Evolutionary conservation across 2,797 vertebrate species (phyloP).

Genomic region (Enteromius paludinosus): DNA sequence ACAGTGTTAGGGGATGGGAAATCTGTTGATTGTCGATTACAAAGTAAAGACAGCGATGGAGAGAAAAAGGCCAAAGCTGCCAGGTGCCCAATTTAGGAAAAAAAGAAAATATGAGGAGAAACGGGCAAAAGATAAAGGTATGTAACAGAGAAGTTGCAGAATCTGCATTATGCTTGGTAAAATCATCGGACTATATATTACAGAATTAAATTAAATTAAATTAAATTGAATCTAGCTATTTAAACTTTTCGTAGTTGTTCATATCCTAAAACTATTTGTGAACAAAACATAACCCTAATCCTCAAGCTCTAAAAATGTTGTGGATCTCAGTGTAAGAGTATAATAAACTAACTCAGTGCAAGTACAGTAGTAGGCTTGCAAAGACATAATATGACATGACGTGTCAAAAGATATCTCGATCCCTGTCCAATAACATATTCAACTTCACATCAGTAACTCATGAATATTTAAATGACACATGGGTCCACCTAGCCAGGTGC

Average conservation of each 20-base stretch:
- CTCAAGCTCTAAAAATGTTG: not conserved
- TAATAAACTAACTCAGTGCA: not conserved
- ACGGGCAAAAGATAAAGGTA: not conserved
- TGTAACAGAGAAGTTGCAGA: too few species aligned
- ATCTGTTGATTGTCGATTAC: too few species aligned
- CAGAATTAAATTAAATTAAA: too few species aligned
- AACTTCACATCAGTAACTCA: conserved; percentile 21
- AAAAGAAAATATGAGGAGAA: too few species aligned
- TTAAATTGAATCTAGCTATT: too few species aligned
- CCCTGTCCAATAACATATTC: conserved; percentile 28
- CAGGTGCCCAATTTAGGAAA: too few species aligned
- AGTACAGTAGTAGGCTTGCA: not conserved
- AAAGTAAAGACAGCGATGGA: not conserved
- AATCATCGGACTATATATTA: too few species aligned
- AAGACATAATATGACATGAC: conserved; percentile 23
- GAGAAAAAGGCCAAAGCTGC: not conserved
- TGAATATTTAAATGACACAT: conserved; percentile 43
- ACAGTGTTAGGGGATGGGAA: too few species aligned
- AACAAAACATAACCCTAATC: not conserved
- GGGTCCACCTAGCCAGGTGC: not conserved
- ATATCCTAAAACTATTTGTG: too few species aligned
- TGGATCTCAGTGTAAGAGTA: not conserved
- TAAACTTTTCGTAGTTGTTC: too few species aligned
- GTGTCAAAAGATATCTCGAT: not conserved
- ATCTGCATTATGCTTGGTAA: too few species aligned